Conservation (phyloP, 1,140 invertebrate genomes). For the Eciton burchellii region DNA sequence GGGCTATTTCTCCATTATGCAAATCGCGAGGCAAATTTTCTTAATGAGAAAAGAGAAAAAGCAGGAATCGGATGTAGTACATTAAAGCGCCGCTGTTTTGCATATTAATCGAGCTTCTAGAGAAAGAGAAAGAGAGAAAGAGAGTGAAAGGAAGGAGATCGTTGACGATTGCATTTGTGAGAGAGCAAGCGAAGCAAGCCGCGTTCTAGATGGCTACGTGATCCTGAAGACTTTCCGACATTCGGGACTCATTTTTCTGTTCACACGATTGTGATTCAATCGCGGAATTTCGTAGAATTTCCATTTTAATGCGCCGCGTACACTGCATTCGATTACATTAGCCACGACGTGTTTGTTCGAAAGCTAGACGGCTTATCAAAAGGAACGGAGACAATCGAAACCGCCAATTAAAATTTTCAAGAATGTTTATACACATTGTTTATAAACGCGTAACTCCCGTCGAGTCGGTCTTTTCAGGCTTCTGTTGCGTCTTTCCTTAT, state of each 20-base stretch:
- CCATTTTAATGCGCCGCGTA: background rate
- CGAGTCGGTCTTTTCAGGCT: background rate
- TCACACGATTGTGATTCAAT: constrained; percentile 42
- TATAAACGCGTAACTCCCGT: background rate
- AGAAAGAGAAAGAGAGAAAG: background rate
- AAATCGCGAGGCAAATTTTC: constrained; percentile 30
- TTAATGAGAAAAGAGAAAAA: constrained; percentile 32
- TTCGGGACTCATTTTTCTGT: constrained; percentile 28
- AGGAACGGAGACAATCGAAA: background rate
- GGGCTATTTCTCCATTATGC: constrained; percentile 33
- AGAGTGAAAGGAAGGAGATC: background rate
- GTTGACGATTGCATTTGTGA: background rate
- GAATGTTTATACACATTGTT: constrained; percentile 19
- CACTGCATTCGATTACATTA: constrained; percentile 12
- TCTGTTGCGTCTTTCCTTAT: background rate
- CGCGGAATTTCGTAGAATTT: background rate
- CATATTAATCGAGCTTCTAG: constrained; percentile 38
- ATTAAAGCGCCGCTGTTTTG: constrained; percentile 9
- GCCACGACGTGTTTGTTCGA: background rate
- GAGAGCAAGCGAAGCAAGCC: constrained; percentile 2
- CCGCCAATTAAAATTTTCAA: constrained; percentile 20
- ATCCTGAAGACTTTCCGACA: constrained; percentile 5
- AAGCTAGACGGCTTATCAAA: background rate
- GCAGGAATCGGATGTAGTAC: background rate
- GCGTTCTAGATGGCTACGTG: constrained; percentile 44